Conservation (phyloP, 2,113 vertebrate species). For the Elachura formosa region DNA sequence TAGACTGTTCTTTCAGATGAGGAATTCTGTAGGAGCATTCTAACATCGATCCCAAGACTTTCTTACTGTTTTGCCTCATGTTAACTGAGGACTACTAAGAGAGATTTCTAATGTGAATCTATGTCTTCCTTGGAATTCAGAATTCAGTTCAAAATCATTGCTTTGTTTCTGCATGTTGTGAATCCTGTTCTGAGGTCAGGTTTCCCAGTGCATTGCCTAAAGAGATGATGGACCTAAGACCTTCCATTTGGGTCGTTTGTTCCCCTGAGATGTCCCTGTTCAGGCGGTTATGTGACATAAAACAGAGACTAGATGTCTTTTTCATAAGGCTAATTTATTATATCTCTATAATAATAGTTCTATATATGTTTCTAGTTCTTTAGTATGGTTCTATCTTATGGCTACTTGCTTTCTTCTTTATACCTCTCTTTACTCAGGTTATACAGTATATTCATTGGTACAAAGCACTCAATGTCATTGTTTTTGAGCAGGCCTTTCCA, state of each 20-base stretch:
- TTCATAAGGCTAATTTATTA: too few relatives aligned
- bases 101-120: neutral
- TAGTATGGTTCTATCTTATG: too few relatives aligned
- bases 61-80: neutral
- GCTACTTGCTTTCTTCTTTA: too few relatives aligned
- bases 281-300: too few relatives aligned
- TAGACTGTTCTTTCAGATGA: neutral
- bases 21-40: neutral
- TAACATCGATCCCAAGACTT: neutral
- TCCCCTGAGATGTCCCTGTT: too few relatives aligned
- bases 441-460: too few relatives aligned
- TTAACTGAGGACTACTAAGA: neutral
- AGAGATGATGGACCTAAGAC: neutral
- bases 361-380: too few relatives aligned
- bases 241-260: neutral
- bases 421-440: too few relatives aligned
- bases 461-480: too few relatives aligned
- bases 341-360: too few relatives aligned
- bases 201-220: neutral
- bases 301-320: too few relatives aligned
- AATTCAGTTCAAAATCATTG: neutral
- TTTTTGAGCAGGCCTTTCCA: too few relatives aligned
- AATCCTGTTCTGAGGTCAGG: neutral
- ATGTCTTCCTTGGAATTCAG: neutral
- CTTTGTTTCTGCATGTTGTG: neutral